These are phyloP conservation scores for Taphrorychus bicolor DNA, from an alignment of 2,888 invertebrate genomes.

Conservation along the genomic window DNA sequence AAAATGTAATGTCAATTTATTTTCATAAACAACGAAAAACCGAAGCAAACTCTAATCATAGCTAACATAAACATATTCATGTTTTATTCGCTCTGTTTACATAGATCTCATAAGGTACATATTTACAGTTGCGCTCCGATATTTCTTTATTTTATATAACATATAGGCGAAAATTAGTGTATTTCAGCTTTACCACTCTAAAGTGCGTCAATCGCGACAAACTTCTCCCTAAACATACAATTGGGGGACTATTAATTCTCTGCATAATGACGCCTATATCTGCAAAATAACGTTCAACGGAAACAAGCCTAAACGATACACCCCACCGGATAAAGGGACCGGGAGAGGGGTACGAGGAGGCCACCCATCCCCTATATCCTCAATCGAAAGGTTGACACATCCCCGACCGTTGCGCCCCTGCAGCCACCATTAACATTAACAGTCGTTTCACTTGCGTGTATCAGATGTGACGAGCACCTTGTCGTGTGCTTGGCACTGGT, in stretches of 20 bases:
- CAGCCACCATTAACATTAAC: conserved; percentile 54
- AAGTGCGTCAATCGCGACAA: background rate
- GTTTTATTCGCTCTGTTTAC: too few relatives aligned
- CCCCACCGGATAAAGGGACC: background rate
- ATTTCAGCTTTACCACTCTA: too few relatives aligned
- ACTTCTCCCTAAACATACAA: background rate
- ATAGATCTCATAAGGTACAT: too few relatives aligned
- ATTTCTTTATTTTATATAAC: too few relatives aligned
- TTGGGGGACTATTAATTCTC: background rate
- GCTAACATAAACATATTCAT: too few relatives aligned
- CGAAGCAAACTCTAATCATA: too few relatives aligned
- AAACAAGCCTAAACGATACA: conserved; percentile 6
- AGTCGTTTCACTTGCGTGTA: conserved; percentile 59
- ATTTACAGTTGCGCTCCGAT: too few relatives aligned
- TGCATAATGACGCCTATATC: background rate
- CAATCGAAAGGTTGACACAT: conserved; percentile 23
- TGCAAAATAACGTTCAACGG: background rate
- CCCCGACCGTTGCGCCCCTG: conserved; percentile 32
- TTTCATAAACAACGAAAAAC: too few relatives aligned
- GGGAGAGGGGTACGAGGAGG: background rate
- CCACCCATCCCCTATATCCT: conserved; percentile 16
- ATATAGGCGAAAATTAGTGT: too few relatives aligned
- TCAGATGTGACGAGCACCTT: conserved; percentile 61
- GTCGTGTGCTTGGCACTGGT: conserved; percentile 54
- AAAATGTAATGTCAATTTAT: too few relatives aligned